A percentile compares a stretch with the other conserved stretches of the same genome.
phyloP scores from a whole-genome alignment of 2,888 invertebrate species.

The Diarsia brunnea region DNA sequence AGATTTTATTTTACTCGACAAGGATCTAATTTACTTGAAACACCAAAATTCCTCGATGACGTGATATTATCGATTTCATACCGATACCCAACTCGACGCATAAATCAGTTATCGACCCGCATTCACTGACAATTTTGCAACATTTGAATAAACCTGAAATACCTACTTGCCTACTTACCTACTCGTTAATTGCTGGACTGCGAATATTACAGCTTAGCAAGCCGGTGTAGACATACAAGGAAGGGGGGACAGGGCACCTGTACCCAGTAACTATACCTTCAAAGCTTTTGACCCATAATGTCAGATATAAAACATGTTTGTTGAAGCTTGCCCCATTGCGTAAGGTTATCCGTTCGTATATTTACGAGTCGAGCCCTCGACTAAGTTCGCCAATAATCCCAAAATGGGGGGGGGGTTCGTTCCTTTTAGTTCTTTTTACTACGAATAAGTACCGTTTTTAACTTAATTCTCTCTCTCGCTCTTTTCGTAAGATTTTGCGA shows the following conservation, averaged over 20 bases:
- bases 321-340: slow-evolving; percentile 3
- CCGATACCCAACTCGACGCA: slow-evolving; percentile 17
- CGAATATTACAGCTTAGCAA: slow-evolving; percentile 12
- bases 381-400: not conserved
- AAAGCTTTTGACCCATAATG: slow-evolving; percentile 42
- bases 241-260: slow-evolving; percentile 35
- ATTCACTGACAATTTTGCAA: slow-evolving; percentile 59
- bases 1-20: slow-evolving; percentile 36
- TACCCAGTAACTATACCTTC: not conserved
- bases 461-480: too few species aligned
- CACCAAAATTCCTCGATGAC: slow-evolving; percentile 30
- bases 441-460: too few species aligned
- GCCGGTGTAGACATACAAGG: slow-evolving; percentile 32
- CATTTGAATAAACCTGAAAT: slow-evolving; percentile 48
- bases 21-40: slow-evolving; percentile 26
- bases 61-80: slow-evolving; percentile 12
- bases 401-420: too few species aligned
- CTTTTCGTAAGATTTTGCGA: too few species aligned
- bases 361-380: not conserved
- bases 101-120: slow-evolving; percentile 51
- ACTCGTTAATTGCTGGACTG: slow-evolving; percentile 42
- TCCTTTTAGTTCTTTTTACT: too few species aligned
- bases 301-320: slow-evolving; percentile 21
- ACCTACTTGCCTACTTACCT: slow-evolving; percentile 13
- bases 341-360: slow-evolving; percentile 1